Evolutionary conservation across 2,888 invertebrate species (phyloP), one percentile per base, ranked within the genome.

Genomic region (Tribolium freemani): DNA sequence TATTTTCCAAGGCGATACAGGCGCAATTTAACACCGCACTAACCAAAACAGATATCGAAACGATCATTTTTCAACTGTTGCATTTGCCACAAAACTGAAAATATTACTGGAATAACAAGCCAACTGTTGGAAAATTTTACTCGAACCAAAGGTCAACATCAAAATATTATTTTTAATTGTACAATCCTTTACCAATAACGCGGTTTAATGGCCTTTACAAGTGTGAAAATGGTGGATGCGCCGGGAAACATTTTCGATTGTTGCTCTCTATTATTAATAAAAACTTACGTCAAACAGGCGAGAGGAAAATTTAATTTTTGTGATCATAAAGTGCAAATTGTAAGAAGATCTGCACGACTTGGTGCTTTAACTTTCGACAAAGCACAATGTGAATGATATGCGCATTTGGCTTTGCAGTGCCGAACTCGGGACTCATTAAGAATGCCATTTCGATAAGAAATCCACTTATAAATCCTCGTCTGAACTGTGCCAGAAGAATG

Each of bases 1-100:
- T 67, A 53, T 38, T 13, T 67, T 44, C 44, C 68, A 68, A 38
- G 50, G 68, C 63, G 51, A 38, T 31, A 16, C 63, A 38, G 38
- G 8, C 38, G 38, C 38, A 38, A 38, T 38, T 38, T 38, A 38
- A 38, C 38, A 8, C 38, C 38, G 38, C 38, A 38, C 38, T 38
- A 38, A 38, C 38, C 38, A 38, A 8, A 38, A 38, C 13, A 10
- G 21, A 10, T 11, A 63, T 30, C 20, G 57, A 51, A 51, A 16
- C 11, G n/a, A 13, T 16, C 20, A 16, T 58, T 58, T 58, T 58
- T 45, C 45, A 58, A 58, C 58, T 58, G 58, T 58, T 58, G 38
- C 38, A 38, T 38, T n/a, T 38, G 38, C 38, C 38, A 8, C 38
- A 38, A 38, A 38, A 38, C 9, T 8, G 9, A 38, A 38, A 38